Percentiles rank a stretch among this genome's conserved stretches.
These are phyloP conservation scores for Brachyhypopomus occidentalis DNA, from an alignment of 2,113 vertebrate genomes.

Conservation along the genomic window DNA sequence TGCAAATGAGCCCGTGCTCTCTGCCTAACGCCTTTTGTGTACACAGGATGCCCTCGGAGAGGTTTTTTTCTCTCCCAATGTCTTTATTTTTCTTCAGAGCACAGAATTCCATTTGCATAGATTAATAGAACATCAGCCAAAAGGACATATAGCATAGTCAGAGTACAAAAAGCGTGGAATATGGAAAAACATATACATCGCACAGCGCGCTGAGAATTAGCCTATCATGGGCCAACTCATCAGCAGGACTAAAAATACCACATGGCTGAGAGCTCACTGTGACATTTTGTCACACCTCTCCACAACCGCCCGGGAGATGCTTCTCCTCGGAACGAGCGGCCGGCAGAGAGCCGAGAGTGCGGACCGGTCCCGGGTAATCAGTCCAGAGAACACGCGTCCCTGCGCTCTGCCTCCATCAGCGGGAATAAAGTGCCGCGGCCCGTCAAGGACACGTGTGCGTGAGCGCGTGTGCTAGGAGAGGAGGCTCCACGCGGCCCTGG, in stretches of 20 bases:
- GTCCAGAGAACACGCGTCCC: slow-evolving; percentile 31
- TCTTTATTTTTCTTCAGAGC: slow-evolving; percentile 32
- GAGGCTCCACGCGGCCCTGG: slow-evolving; percentile 7
- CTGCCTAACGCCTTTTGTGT: slow-evolving; percentile 30
- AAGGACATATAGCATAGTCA: slow-evolving; percentile 15
- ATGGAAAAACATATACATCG: neutral
- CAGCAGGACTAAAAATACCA: slow-evolving; percentile 16
- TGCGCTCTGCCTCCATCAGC: slow-evolving; percentile 46
- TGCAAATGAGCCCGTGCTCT: slow-evolving; percentile 51
- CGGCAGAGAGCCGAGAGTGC: slow-evolving; percentile 14
- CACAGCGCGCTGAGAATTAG: neutral
- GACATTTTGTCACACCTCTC: slow-evolving; percentile 17
- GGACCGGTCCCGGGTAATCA: slow-evolving; percentile 40
- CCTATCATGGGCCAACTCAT: slow-evolving; percentile 1
- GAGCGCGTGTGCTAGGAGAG: slow-evolving; percentile 34
- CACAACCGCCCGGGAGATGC: neutral
- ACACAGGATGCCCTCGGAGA: neutral
- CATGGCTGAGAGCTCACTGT: neutral
- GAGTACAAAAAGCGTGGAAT: slow-evolving; percentile 1
- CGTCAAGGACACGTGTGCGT: slow-evolving; percentile 47
- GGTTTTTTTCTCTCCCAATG: neutral
- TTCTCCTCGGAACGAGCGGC: slow-evolving; percentile 10
- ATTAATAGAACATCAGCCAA: slow-evolving; percentile 23
- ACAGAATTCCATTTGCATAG: slow-evolving; percentile 52
- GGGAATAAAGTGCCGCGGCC: slow-evolving; percentile 41